Evolutionary conservation across 35 echinoderm and acorn worm species (phyloP), one percentile per base, ranked within the genome.

Genomic region (Ophioderma brevispina): DNA sequence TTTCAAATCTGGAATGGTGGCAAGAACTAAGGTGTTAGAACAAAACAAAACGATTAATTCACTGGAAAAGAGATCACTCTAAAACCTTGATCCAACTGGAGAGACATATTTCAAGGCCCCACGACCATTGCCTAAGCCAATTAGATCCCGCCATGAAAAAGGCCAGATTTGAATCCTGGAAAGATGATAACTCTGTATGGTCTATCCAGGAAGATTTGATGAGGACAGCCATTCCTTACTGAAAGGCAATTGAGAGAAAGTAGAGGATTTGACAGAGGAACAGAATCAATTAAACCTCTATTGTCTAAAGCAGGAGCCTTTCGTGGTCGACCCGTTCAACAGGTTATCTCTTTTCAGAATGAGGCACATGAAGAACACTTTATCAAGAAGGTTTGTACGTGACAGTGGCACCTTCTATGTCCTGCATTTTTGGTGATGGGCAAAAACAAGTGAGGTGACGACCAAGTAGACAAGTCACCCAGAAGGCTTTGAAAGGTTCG

Each of bases 151-250:
- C 84, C 18, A 86, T 86, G 84, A 86, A 86, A 35, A 75, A 76
- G 31, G 25, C 18, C 0, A 86, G 76, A 23, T 14, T 36, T 3
- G 23, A 86, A 10, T 34, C 84, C 36, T 86, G 59, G 84, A 86
- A 86, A 4, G 37, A 23, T 32, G 63, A 86, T 86, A 86, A 76
- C 38, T 86, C 84, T 19, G 76, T 86, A 17, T 86, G 63, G 84
- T 86, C 84, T 14, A 86, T 86, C 18, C 84, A 86, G 38, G 84
- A 86, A 39, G 84, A 86, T 39, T 36, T 56, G 5, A 50, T 86
- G 0, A 11, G 84, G n/a, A 36, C 84, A 4, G 31, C 84, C 15
- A 30, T 86, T 0, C 84, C 84, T 37, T 38, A 75, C 23, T 23
- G 34, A 36, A 86, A 86, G 33, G 83, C 83, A 25, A 30, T 85